Conservation (phyloP, 2,797 vertebrate genomes). For the Falco peregrinus region DNA sequence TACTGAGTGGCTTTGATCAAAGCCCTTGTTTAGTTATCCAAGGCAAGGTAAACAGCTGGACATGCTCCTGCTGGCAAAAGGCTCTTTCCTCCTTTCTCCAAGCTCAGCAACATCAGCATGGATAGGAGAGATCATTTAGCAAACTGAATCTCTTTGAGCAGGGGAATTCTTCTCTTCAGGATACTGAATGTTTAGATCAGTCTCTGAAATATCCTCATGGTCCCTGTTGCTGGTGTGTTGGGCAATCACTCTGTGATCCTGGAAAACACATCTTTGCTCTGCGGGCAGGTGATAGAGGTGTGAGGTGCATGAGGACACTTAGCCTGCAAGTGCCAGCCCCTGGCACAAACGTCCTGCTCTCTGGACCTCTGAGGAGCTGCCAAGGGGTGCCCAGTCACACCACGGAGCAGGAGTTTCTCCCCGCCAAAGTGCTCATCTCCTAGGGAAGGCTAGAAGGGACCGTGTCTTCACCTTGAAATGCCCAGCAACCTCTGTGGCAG, state of each 20-base stretch:
- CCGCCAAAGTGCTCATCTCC: neutral
- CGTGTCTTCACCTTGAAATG: neutral
- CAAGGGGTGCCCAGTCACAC: neutral
- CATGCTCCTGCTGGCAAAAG: neutral
- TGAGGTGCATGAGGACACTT: neutral
- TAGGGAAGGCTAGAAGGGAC: neutral
- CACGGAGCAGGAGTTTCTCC: neutral
- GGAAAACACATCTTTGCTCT: neutral
- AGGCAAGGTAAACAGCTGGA: constrained; percentile 8
- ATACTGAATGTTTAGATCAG: neutral
- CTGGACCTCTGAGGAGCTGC: neutral
- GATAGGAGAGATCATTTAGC: neutral
- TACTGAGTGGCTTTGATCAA: neutral
- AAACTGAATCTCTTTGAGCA: neutral
- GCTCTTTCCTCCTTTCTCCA: neutral
- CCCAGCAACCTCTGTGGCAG: neutral
- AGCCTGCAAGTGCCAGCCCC: neutral
- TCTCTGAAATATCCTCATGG: neutral
- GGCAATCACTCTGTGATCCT: neutral
- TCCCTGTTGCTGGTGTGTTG: neutral
- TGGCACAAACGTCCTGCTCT: neutral
- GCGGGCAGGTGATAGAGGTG: neutral
- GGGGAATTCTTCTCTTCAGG: neutral
- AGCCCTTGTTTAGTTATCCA: neutral
- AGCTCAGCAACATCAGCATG: neutral